Evolutionary conservation across 1,140 invertebrate species (phyloP).

Genomic region (Papilio aristodemus): DNA sequence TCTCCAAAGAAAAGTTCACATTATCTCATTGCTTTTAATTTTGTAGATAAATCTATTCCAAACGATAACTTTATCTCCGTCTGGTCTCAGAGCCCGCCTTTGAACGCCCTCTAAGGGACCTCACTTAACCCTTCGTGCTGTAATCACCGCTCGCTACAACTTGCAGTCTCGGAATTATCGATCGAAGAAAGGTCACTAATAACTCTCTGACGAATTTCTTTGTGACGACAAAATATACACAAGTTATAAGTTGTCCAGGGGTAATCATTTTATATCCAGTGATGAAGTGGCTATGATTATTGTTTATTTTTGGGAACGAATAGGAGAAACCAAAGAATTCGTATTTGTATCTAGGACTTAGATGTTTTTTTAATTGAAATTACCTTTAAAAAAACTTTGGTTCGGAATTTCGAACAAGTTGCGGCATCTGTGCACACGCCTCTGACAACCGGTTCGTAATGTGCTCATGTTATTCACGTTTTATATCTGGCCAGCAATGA

Average conservation of each 20-base stretch:
- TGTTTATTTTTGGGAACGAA: too few relatives aligned
- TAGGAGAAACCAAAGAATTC: too few relatives aligned
- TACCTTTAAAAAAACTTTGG: neutral
- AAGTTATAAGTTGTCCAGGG: too few relatives aligned
- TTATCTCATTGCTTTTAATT: neutral
- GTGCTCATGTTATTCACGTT: constrained; percentile 11
- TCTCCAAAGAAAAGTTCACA: neutral
- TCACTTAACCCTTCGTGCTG: neutral
- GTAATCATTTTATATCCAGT: too few relatives aligned
- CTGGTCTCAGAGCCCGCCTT: neutral
- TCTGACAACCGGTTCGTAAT: constrained; percentile 7
- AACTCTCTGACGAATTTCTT: neutral
- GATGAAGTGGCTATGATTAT: too few relatives aligned
- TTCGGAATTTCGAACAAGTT: neutral
- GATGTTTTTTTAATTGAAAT: neutral
- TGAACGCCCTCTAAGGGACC: neutral
- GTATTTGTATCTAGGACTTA: too few relatives aligned
- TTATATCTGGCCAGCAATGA: constrained; percentile 10
- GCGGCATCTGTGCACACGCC: neutral
- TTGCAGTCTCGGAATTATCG: neutral
- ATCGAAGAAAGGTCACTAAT: neutral
- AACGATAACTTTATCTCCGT: neutral
- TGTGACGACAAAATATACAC: neutral
- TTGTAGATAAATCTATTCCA: neutral
- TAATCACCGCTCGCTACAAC: neutral